Percentiles rank a stretch among this genome's conserved stretches.
Evolutionary conservation across 2,113 vertebrate genomes (phyloP).

Genomic region (Dryoscopus gambensis): DNA sequence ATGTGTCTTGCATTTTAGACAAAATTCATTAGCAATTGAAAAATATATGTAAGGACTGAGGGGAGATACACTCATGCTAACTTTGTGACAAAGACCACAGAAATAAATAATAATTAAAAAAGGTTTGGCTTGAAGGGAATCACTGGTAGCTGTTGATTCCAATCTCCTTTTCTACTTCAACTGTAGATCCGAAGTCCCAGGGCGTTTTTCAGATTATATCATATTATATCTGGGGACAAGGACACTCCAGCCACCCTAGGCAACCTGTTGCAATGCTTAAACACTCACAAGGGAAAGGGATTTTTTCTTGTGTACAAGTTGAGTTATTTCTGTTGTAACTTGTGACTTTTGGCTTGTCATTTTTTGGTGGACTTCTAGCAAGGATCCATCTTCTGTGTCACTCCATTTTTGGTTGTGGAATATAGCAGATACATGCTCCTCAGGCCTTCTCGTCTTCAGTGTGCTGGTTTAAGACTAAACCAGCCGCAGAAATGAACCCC

Average conservation of each 20-base stretch:
- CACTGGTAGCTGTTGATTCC: neutral
- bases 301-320: neutral
- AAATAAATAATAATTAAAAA: neutral
- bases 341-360: neutral
- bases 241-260: neutral
- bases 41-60: neutral
- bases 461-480: neutral
- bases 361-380: neutral
- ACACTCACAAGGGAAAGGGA: fast-evolving
- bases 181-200: neutral
- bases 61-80: neutral
- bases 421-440: neutral
- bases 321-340: neutral
- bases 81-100: neutral
- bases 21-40: neutral
- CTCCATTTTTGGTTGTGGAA: neutral
- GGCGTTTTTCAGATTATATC: neutral
- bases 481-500: fast-evolving
- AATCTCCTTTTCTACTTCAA: neutral
- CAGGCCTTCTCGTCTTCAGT: neutral
- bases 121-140: neutral
- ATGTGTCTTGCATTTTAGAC: neutral
- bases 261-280: neutral
- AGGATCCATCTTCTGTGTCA: neutral
- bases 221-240: neutral